Percentiles rank a stretch among this genome's conserved stretches.
Conservation (phyloP, 2,113 vertebrate genomes). For the Halcyon malimbica region DNA sequence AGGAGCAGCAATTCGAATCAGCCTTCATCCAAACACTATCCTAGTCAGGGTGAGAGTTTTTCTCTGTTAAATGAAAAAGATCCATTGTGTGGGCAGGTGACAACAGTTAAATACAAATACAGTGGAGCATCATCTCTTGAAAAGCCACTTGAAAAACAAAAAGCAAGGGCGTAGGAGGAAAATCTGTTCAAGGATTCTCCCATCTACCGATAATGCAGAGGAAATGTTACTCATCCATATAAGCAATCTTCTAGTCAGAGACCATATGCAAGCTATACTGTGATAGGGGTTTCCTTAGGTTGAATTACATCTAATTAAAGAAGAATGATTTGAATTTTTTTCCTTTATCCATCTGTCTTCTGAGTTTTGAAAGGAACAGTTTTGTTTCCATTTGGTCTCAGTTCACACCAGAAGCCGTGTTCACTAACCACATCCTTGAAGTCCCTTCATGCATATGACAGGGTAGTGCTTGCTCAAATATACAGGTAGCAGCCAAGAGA, state of each 20-base stretch:
- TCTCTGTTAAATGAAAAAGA: background rate
- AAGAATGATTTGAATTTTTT: no score
- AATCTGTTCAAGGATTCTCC: background rate
- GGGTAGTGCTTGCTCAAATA: background rate
- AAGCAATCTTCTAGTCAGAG: background rate
- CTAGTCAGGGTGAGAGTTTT: background rate
- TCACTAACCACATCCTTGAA: background rate
- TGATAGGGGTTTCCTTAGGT: background rate
- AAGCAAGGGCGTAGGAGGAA: background rate
- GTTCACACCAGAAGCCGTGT: background rate
- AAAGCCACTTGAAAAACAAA: background rate
- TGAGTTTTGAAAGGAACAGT: background rate
- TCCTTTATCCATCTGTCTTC: background rate
- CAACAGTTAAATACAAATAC: background rate
- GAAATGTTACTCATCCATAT: background rate
- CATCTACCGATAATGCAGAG: background rate
- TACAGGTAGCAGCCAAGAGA: background rate
- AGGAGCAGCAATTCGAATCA: background rate
- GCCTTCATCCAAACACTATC: background rate
- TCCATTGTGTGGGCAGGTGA: background rate
- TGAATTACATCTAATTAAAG: background rate
- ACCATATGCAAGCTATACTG: background rate
- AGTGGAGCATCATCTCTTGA: background rate
- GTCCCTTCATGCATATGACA: no score
- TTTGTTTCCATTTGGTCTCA: background rate